Base-by-base conservation (phyloP, 2,797 vertebrate genomes). In the Echeneis naucrates region DNA sequence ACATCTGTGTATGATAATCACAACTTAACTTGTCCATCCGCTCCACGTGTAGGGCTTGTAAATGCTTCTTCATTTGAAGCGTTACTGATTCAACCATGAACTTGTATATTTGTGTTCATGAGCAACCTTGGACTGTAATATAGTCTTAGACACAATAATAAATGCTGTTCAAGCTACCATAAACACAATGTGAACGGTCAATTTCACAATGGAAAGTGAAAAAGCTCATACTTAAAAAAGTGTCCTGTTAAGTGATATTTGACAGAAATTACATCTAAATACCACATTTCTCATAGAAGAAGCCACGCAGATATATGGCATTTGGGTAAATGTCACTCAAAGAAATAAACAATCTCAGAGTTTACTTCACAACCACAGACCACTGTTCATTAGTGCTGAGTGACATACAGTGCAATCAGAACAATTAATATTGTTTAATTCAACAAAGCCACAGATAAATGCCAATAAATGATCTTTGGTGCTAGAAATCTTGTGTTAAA, bases 241-340 rank as follows among this genome's bases (percentile, higher is more conserved):
- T 62, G 12, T 73, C 58, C 59, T 90, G 85, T 87, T 88, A 85
- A 87, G 83, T 94, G 91, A 91, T 93, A 93, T 93, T 93, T 93
- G 77, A 77, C 83, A 74, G 76, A 89, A 86, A 92, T 82, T 76
- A 72, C 75, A 92, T 91, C 92, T 89, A 87, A 88, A 92, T 92
- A 84, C 56, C 47, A 75, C 80, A 81, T 52, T 76, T 88, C 80
- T 88, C 77, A 69, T 57, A 66, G 78, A 80, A 69, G 69, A 82
- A 68, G 77, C 75, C 47, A 75, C 38, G 72, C 70, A 82, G 87
- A 90, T 86, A 88, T 81, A 81, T 94, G 93, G 86, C 93, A 95
- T 95, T 95, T 94, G 77, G 87, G 86, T 91, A 95, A 95, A 95
- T 95, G 92, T 93, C 94, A 95, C 72, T 80, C 66, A 81, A 83